A percentile compares a stretch with the other conserved stretches of the same genome.
These are phyloP conservation scores for Rhinoderma darwinii DNA, from an alignment of 2,113 vertebrate genomes.

Conservation along the genomic window DNA sequence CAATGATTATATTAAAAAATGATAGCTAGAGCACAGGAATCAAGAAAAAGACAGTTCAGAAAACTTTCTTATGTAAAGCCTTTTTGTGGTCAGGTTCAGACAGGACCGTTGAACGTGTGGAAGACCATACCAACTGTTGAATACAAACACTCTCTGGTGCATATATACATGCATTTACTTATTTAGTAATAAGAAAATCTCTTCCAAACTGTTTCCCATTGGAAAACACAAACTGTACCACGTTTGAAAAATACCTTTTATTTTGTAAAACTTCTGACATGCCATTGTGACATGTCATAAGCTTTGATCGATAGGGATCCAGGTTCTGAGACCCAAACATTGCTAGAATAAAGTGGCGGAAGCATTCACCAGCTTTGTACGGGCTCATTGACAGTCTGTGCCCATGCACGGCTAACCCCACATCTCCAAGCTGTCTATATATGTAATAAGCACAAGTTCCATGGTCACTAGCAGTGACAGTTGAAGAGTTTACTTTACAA, in stretches of 20 bases:
- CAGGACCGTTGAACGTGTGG: not conserved
- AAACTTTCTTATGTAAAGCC: not conserved
- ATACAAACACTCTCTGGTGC: not conserved
- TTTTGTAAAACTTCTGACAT: not conserved
- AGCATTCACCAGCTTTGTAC: too few relatives aligned
- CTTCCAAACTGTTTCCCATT: too few relatives aligned
- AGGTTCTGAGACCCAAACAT: not conserved
- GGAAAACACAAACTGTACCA: too few relatives aligned
- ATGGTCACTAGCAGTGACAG: too few relatives aligned
- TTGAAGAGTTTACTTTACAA: too few relatives aligned
- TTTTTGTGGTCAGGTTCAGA: not conserved
- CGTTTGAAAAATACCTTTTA: not conserved
- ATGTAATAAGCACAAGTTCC: too few relatives aligned
- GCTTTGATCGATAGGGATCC: not conserved
- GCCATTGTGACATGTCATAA: not conserved
- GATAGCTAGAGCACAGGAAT: conserved; percentile 8
- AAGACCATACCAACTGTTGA: not conserved
- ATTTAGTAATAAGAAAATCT: too few relatives aligned
- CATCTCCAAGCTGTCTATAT: too few relatives aligned
- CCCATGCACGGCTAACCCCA: too few relatives aligned
- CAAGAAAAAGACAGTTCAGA: not conserved
- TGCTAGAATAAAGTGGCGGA: not conserved
- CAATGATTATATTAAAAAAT: conserved; percentile 19
- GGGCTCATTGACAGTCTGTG: too few relatives aligned
- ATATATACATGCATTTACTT: not conserved